Base-by-base conservation (phyloP, 2,888 invertebrate genomes). In the Dicyrtoma fusca region DNA sequence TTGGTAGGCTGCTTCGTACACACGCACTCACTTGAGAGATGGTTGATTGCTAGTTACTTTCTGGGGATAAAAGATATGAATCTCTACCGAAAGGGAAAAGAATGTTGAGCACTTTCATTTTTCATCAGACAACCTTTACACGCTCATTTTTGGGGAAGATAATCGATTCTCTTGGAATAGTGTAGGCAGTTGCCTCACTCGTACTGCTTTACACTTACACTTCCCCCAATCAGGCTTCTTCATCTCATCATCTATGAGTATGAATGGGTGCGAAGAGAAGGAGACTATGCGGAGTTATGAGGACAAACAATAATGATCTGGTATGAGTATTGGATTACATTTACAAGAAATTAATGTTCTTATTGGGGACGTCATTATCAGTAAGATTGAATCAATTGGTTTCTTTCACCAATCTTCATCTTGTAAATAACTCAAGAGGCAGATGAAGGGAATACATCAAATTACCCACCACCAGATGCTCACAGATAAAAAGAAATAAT, bases 21-120 rank as follows among this genome's bases (percentile, higher is more conserved):
- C 42, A 62, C 62, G 19, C 26, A 62, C 62, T 25, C 42, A 62
- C 42, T 62, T 62, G 42, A 44, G 42, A 62, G 25, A 26, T 59
- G 23, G 59, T 59, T 59, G 59, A 59, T 59, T 59, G 17, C 59
- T 59, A 59, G 59, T 21, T 62, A n/a, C 44, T 44, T 62, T 62
- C 62, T 62, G 17, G n/a, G 23, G 62, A n/a, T 44, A 44, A 25
- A 42, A 61, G 66, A 72, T 72, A 66, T 17, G 62, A 61, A 72
- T 72, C 72, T 72, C 34, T 10, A 68, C 57, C 49, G 66, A 72
- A 49, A 72, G 72, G 68, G 72, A 72, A 71, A 71, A 66, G 61
- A 66, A 61, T 64, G 19, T 14, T 14, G 44, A 71, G 21, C 61
- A 72, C 72, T 72, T 72, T 72, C 72, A 66, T 72, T 72, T 72